Evolutionary conservation across 2,888 invertebrate species (phyloP), one percentile per base, ranked within the genome.

Genomic region (Eupithecia subfuscata): DNA sequence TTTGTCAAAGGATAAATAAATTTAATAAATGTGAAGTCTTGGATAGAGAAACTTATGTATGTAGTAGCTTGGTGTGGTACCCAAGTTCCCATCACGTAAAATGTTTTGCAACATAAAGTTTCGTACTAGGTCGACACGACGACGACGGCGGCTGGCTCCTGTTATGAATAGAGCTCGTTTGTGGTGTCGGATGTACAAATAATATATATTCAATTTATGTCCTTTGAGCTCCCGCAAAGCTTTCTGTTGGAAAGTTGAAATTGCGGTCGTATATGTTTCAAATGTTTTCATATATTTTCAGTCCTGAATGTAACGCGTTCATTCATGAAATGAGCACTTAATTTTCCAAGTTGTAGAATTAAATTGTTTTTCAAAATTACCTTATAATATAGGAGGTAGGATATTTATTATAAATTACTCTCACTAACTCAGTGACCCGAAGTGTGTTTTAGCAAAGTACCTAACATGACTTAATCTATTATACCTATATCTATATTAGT

Each of bases 201-300:
- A 18, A 56, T 56, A 56, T 56, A 6, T 52, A 52, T 68, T 69
- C 48, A 69, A 69, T 69, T 48, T 45, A 25, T 69, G 18, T 48
- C 48, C 69, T 9, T 48, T 69, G 48, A 69, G 30, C 16, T 40
- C 22, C 22, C 22, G 22, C 22, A 45, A 69, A 69, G 14, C 25
- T 69, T 43, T 25, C 45, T 65, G 22, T 68, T 43, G 12, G 40
- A 43, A 37, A 68, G 12, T 22, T 68, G 12, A 68, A 68, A 68
- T 43, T 68, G 43, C 43, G 43, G 25, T 67, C 40, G 12, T 67
- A 65, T 34, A 65, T 34, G 11, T 67, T 18, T 40, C 22, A 43
- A 67, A 22, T 67, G 3, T 12, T 67, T 67, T 40, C 22, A 67
- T 9, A 43, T n/a, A n/a, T n/a, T 40, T 37, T n/a, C 18, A 67